Evolutionary conservation across 2,888 invertebrate species (phyloP).

Genomic region (Deroplatys truncata): DNA sequence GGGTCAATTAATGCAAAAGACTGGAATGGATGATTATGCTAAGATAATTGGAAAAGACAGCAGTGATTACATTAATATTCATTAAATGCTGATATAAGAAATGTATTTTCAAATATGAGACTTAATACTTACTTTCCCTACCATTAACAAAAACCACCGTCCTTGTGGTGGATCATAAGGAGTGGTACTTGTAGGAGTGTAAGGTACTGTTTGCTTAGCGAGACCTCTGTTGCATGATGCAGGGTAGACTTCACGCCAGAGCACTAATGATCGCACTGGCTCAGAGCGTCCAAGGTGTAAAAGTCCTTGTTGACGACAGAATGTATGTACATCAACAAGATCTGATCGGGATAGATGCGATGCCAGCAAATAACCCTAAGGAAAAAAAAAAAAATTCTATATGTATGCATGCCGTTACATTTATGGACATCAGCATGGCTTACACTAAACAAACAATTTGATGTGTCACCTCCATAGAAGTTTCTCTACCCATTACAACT

Average conservation of each 20-base stretch:
- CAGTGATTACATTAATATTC: not conserved
- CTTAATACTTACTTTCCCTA: slow-evolving; percentile 56
- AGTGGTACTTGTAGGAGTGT: slow-evolving; percentile 29
- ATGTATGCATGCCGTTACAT: no score
- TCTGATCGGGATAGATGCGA: slow-evolving; percentile 74
- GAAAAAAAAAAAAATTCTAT: slow-evolving; percentile 30
- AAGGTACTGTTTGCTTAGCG: slow-evolving; percentile 14
- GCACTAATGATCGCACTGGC: slow-evolving; percentile 64
- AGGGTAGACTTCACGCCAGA: slow-evolving; percentile 74
- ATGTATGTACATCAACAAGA: slow-evolving; percentile 69
- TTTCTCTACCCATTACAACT: no score
- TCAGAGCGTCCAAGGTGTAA: slow-evolving; percentile 63
- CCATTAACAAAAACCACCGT: slow-evolving; percentile 68
- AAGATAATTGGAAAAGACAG: not conserved
- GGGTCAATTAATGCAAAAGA: not conserved
- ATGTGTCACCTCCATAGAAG: no score
- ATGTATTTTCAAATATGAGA: slow-evolving; percentile 20
- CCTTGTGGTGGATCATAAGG: slow-evolving; percentile 54
- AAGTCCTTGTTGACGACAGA: slow-evolving; percentile 69
- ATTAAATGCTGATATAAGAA: no score
- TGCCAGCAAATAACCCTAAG: slow-evolving; percentile 66
- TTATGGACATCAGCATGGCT: no score
- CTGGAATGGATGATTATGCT: not conserved
- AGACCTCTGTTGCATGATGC: slow-evolving; percentile 42
- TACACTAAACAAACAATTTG: no score